Base-by-base conservation (phyloP, 37 sponge, comb jelly and placozoan species). In the Petrosia ficiformis region DNA sequence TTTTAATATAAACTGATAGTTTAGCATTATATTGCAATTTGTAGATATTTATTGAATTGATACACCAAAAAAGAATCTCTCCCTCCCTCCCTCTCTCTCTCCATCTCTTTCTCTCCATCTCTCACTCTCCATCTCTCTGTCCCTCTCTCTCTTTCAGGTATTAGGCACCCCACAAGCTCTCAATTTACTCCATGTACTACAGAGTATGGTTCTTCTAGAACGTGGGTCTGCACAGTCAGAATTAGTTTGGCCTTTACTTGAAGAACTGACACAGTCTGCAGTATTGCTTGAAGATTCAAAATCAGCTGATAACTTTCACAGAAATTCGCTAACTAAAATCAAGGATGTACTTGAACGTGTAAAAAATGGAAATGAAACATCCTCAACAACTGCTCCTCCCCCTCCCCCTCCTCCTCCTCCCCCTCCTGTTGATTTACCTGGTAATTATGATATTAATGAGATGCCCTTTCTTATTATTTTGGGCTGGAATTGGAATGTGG, bases 181-280 rank as follows among this genome's bases (percentile, higher is more conserved):
- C 44, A 38, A 68, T 1, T 66, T 90, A 14, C 74, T 90, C 30
- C 67, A 72, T 52, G 42, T 90, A 2, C 59, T 85, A 2, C 86
- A 90, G 54, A 84, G 66, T 44, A 75, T 90, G 29, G 42, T 85
- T 0, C 75, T 85, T 6, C 24, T 90, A 1, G 86, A 84, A 25
- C 41, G 76, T 37, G 52, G 68, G 24, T 34, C 80, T 1, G 58
- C 48, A 0, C 57, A 42, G n/a, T 66, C 68, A 2, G 75, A 56
- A 48, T 77, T 59, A 10, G 63, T 90, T 42, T 90, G 91, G 85
- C n/a, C 52, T 33, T 29, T 65, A 1, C 52, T 89, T 44, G 80
- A 83, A 41, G 24, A 58, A 10, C 28, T 89, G 11, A 37, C 65
- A 21, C 71, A 57, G 11, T 26, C 48, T 39, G 82, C 75, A 5